Conservation (phyloP, 2,797 vertebrate genomes). For the Argya squamiceps region DNA sequence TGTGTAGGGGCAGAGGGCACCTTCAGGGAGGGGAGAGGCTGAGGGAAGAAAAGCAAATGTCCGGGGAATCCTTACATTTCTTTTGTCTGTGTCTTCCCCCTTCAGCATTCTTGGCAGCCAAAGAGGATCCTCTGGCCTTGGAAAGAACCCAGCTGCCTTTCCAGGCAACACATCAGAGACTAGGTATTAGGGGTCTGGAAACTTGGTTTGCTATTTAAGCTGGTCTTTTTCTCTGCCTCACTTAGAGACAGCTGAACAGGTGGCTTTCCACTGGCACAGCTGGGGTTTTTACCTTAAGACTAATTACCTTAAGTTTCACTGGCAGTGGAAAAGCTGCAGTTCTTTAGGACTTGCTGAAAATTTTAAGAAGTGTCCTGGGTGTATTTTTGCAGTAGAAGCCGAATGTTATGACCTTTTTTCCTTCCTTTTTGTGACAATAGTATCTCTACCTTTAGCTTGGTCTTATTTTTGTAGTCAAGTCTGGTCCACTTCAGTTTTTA, state of each 20-base stretch:
- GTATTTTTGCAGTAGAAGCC: not conserved
- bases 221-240: not conserved
- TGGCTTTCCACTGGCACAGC: not conserved
- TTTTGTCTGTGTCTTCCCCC: not conserved
- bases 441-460: not conserved
- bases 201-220: not conserved
- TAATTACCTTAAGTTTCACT: not conserved
- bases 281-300: not conserved
- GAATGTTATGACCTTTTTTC: not conserved
- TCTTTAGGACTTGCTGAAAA: conserved; percentile 21
- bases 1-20: not conserved
- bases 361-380: not conserved
- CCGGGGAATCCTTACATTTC: not conserved
- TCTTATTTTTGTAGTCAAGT: not conserved
- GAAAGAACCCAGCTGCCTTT: not conserved
- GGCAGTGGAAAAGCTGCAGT: not conserved
- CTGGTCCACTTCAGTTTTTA: not conserved
- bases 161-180: not conserved
- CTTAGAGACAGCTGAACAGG: not conserved
- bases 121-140: not conserved
- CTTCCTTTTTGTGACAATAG: not conserved
- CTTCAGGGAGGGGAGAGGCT: not conserved
- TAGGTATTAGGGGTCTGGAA: not conserved
- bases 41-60: not conserved
- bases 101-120: not conserved